Base-by-base conservation (phyloP, 2,888 invertebrate species). In the Lathronympha strigana region DNA sequence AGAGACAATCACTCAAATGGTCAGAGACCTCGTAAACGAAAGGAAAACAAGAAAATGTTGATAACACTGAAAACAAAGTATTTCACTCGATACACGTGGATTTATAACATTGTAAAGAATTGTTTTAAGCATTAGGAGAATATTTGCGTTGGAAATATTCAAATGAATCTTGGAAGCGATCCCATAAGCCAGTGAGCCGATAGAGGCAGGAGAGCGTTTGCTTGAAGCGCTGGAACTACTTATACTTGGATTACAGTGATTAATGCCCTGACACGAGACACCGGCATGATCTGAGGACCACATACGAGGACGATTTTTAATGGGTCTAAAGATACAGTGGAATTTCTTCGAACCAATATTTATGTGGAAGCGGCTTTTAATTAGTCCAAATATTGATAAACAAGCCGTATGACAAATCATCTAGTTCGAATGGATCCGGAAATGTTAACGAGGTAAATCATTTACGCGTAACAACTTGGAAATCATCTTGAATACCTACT, bases 1-100 rank as follows among this genome's bases (percentile, higher is more conserved):
- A 61, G 62, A 36, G 68, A 54, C 58, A 49, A 63, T 69, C 67
- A 69, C 74, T 71, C 73, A 73, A 67, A 69, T 69, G 75, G 75
- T 75, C 77, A 70, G 62, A 67, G 70, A 73, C 73, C 61, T 53
- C 55, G 70, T 71, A 31, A 17, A 54, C 21, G 15, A 66, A 38
- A 60, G 51, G 21, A 45, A 25, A 58, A 58, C 58, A 31, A 45
- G 33, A 36, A 36, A 45, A 6, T 45, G 45, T 49, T 47, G 54
- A 61, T 66, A 66, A 54, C 54, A 49, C 61, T 66, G 17, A 60
- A 1, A 54, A 66, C 40, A 66, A 66, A 64, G 25, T 53, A 60
- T 66, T 51, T 54, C 25, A 54, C 60, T 53, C 15, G 13, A 33
- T 43, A 38, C 66, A 66, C 66, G 60, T 61, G 60, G 53, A 64